Percentiles rank a stretch among this genome's conserved stretches.
These are phyloP conservation scores for Anoplophora glabripennis DNA, from an alignment of 1,140 invertebrate genomes.

Conservation along the genomic window DNA sequence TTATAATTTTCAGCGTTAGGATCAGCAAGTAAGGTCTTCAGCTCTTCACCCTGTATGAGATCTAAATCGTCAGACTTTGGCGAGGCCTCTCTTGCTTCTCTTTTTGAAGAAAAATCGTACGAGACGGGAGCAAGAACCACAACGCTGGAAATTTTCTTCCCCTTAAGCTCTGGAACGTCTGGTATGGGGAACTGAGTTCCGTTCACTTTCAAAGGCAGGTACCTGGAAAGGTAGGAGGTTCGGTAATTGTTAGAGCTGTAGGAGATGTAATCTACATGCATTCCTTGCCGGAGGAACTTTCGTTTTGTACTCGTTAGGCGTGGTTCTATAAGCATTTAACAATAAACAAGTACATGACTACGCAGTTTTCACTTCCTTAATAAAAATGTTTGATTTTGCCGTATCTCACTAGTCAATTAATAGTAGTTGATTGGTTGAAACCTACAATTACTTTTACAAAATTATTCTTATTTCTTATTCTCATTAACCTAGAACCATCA, in stretches of 20 bases:
- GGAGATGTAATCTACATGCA: no score
- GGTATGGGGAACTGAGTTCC: slow-evolving; percentile 80
- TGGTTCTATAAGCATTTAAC: not conserved
- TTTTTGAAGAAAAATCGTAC: slow-evolving; percentile 48
- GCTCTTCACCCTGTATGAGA: slow-evolving; percentile 64
- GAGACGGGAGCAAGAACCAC: slow-evolving; percentile 78
- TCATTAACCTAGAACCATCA: no score
- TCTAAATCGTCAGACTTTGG: slow-evolving; percentile 58
- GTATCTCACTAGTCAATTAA: no score
- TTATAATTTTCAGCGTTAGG: slow-evolving; percentile 74
- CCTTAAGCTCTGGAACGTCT: slow-evolving; percentile 67
- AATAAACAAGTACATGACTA: no score
- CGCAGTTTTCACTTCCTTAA: no score
- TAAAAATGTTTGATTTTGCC: no score
- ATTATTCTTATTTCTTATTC: no score
- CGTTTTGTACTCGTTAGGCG: no score
- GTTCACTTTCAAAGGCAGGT: slow-evolving; percentile 77
- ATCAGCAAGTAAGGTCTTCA: slow-evolving; percentile 72
- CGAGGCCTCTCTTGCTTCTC: slow-evolving; percentile 49
- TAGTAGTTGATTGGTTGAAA: no score
- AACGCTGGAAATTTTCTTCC: slow-evolving; percentile 73
- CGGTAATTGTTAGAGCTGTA: not conserved
- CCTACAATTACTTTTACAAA: no score
- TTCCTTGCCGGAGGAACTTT: not conserved
- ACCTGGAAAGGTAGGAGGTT: slow-evolving; percentile 52